phyloP scores from a whole-genome alignment of 2,113 vertebrate genomes.

The Phrynocephalus versicolor region DNA sequence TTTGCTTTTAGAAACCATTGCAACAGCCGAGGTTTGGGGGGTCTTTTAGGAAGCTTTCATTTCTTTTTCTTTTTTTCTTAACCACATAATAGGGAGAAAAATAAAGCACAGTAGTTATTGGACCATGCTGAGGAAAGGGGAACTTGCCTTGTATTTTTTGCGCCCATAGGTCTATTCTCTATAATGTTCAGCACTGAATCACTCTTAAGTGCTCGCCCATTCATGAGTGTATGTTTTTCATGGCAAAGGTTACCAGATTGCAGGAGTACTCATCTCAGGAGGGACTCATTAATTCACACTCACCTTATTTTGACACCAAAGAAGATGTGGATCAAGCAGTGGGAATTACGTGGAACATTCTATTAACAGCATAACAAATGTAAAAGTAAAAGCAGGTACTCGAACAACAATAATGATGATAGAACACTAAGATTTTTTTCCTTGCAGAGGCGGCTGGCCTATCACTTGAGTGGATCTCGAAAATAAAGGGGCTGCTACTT shows the following conservation, averaged over 20 bases:
- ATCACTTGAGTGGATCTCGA: conserved; percentile 18
- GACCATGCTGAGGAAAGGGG: conserved; percentile 46
- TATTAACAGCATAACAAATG: conserved; percentile 62
- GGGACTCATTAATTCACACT: conserved; percentile 65
- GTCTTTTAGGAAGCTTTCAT: conserved; percentile 61
- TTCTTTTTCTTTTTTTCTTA: conserved; percentile 68
- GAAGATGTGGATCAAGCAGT: conserved; percentile 59
- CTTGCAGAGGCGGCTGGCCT: conserved; percentile 51
- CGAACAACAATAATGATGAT: conserved; percentile 61
- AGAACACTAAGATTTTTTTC: conserved; percentile 53
- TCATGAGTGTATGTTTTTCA: conserved; percentile 64
- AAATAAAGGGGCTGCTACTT: conserved; percentile 43
- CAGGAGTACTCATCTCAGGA: conserved; percentile 65
- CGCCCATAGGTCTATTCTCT: conserved; percentile 72
- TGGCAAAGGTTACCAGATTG: conserved; percentile 74
- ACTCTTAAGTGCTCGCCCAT: conserved; percentile 71
- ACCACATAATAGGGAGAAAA: conserved; percentile 69
- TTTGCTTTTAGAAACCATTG: conserved; percentile 65
- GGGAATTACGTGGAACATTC: conserved; percentile 38
- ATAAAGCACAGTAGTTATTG: conserved; percentile 48
- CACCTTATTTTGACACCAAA: conserved; percentile 70
- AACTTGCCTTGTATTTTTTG: conserved; percentile 71
- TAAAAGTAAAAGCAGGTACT: conserved; percentile 62
- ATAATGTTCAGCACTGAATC: conserved; percentile 68
- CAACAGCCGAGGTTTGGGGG: conserved; percentile 58